phyloP scores from a whole-genome alignment of 2,797 vertebrate genomes.

The Salmo trutta region DNA sequence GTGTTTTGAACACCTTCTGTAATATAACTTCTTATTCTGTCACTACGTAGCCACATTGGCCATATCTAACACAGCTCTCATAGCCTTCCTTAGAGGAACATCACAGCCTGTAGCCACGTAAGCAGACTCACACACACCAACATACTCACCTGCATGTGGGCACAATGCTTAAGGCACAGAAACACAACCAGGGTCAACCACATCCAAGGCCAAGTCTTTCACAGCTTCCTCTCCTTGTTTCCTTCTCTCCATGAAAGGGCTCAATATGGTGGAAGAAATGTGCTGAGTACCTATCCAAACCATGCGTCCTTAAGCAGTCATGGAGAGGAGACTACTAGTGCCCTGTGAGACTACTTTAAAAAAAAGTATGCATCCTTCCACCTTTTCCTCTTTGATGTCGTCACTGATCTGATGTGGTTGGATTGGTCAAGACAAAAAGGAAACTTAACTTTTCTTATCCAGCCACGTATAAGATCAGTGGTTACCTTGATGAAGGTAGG shows the following conservation, averaged over 20 bases:
- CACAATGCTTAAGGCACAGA: conserved; percentile 74
- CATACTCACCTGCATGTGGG: conserved; percentile 76
- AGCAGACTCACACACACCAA: conserved; percentile 61
- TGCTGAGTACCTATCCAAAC: conserved; percentile 15
- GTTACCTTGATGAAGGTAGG: conserved; percentile 16
- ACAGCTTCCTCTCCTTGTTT: conserved; percentile 60
- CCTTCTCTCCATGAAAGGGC: conserved; percentile 46
- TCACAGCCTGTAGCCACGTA: conserved; percentile 69
- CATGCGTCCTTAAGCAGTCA: conserved; percentile 26
- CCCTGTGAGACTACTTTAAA: conserved; percentile 53
- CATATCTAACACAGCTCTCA: conserved; percentile 73
- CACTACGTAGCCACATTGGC: conserved; percentile 74
- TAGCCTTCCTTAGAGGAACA: conserved; percentile 67
- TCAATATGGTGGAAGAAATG: background rate
- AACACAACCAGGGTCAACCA: conserved; percentile 71
- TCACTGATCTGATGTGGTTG: conserved; percentile 7
- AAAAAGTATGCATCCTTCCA: conserved; percentile 47
- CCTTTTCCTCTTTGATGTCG: background rate
- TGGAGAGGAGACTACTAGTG: conserved; percentile 49
- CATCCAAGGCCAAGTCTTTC: conserved; percentile 44
- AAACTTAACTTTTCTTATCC: background rate
- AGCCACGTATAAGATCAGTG: conserved; percentile 7
- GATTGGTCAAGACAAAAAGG: conserved; percentile 17
- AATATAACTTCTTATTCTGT: conserved; percentile 70
- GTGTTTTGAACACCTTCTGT: conserved; percentile 69